phyloP scores from a whole-genome alignment of 2,797 vertebrate species.

The Sebastes matsubarae region DNA sequence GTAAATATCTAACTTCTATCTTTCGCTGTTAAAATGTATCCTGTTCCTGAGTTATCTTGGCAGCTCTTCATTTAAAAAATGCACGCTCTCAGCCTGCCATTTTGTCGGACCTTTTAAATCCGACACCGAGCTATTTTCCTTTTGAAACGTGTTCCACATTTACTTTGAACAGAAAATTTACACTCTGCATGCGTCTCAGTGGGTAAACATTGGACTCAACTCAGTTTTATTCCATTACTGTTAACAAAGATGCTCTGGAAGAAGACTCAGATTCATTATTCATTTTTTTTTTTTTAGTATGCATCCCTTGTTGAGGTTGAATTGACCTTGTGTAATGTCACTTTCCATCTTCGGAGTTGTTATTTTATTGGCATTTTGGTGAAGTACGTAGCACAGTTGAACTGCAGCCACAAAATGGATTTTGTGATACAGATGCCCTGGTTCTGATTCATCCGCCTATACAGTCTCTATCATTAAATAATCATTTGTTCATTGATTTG shows the following conservation, averaged over 20 bases:
- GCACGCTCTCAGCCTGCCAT: background rate
- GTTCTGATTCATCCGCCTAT: conserved; percentile 28
- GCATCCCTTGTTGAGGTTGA: conserved; percentile 13
- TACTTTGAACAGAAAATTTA: conserved; percentile 24
- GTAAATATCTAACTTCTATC: background rate
- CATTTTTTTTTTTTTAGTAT: conserved; percentile 16
- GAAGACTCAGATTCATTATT: conserved; percentile 31
- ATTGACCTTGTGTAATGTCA: conserved; percentile 29
- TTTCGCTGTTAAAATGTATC: background rate
- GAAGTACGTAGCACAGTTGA: background rate
- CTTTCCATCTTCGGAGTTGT: conserved; percentile 30
- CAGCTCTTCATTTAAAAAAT: background rate
- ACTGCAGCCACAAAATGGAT: conserved; percentile 32
- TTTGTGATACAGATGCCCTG: conserved; percentile 16
- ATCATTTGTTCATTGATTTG: conserved; percentile 56
- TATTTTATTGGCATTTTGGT: conserved; percentile 25
- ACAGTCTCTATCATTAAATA: conserved; percentile 39
- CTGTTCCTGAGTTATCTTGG: background rate
- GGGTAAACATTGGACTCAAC: conserved; percentile 17
- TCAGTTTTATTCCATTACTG: conserved; percentile 16
- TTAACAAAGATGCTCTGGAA: conserved; percentile 23
- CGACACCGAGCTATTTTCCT: background rate
- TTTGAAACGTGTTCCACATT: conserved; percentile 28
- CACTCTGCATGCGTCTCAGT: conserved; percentile 2
- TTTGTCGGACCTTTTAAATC: background rate